A percentile compares a stretch with the other conserved stretches of the same genome.
Evolutionary conservation across 2,888 invertebrate species (phyloP).

Genomic region (Romanomermis culicivorax): DNA sequence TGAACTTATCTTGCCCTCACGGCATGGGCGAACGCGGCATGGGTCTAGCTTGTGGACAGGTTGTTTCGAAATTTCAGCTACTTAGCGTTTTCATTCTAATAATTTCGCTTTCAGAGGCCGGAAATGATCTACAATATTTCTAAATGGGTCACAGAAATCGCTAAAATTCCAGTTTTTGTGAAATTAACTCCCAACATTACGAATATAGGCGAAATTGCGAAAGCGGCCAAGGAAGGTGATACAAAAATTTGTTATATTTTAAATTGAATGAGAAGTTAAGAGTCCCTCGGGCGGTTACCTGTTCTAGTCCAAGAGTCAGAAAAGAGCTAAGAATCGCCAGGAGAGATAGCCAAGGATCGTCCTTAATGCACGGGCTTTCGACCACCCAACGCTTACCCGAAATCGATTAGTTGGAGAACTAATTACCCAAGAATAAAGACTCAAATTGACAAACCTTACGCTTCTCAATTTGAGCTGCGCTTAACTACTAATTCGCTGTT

Average conservation of each 20-base stretch:
- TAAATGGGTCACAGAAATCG: constrained; percentile 49
- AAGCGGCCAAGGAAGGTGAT: constrained; percentile 61
- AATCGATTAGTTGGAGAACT: too few species aligned
- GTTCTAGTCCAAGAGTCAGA: too few species aligned
- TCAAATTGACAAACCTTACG: too few species aligned
- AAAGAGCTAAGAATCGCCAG: too few species aligned
- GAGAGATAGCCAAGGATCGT: too few species aligned
- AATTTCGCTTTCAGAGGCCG: constrained; percentile 44
- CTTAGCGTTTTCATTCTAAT: not conserved
- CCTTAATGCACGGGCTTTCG: too few species aligned
- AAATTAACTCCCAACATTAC: constrained; percentile 96
- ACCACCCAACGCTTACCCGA: too few species aligned
- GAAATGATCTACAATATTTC: constrained; percentile 67
- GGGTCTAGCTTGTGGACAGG: constrained; percentile 95
- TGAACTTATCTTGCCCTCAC: constrained; percentile 91
- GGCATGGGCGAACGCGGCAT: constrained; percentile 96
- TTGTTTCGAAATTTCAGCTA: constrained; percentile 25
- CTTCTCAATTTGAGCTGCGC: too few species aligned
- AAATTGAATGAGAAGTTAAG: too few species aligned
- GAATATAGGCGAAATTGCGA: constrained; percentile 64
- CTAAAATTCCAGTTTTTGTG: constrained; percentile 71
- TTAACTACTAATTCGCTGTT: too few species aligned
- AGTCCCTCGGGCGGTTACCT: too few species aligned
- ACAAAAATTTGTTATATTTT: not conserved
- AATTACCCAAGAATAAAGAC: too few species aligned